Conservation (phyloP, 2,797 vertebrate genomes). For the Typhlichthys eigenmanni region DNA sequence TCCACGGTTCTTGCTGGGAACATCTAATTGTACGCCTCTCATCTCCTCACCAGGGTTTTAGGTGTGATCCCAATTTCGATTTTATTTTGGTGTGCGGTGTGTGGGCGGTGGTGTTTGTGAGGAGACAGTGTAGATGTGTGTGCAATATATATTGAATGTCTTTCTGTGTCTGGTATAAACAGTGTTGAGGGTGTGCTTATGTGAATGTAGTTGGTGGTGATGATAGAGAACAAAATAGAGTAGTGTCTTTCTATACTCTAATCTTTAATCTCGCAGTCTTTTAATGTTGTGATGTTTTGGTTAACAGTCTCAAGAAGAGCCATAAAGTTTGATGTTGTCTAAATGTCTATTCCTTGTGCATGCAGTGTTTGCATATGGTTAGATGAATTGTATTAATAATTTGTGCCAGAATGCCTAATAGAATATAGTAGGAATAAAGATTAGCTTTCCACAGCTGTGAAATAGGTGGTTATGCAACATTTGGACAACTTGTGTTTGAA, state of each 20-base stretch:
- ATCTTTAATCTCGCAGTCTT: constrained; percentile 20
- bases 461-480: constrained; percentile 52
- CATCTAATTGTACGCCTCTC: constrained; percentile 55
- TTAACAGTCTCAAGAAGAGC: constrained; percentile 8
- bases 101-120: constrained; percentile 4
- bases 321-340: neutral
- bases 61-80: constrained; percentile 23
- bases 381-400: constrained; percentile 16
- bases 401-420: constrained; percentile 29
- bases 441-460: constrained; percentile 47
- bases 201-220: constrained; percentile 5
- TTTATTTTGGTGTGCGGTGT: constrained; percentile 3
- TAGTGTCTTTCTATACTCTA: constrained; percentile 12
- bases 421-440: constrained; percentile 35
- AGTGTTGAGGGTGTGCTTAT: neutral
- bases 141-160: neutral
- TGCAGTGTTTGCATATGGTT: constrained; percentile 5
- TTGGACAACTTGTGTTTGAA: constrained; percentile 40
- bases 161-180: neutral
- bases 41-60: constrained; percentile 29
- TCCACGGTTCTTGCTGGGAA: constrained; percentile 30
- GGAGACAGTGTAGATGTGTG: constrained; percentile 2
- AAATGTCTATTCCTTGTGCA: constrained; percentile 7
- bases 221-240: neutral
- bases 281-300: constrained; percentile 2